A percentile compares a stretch with the other conserved stretches of the same genome.
phyloP scores from a whole-genome alignment of 2,797 vertebrate genomes.

The Tragelaphus oryx region DNA sequence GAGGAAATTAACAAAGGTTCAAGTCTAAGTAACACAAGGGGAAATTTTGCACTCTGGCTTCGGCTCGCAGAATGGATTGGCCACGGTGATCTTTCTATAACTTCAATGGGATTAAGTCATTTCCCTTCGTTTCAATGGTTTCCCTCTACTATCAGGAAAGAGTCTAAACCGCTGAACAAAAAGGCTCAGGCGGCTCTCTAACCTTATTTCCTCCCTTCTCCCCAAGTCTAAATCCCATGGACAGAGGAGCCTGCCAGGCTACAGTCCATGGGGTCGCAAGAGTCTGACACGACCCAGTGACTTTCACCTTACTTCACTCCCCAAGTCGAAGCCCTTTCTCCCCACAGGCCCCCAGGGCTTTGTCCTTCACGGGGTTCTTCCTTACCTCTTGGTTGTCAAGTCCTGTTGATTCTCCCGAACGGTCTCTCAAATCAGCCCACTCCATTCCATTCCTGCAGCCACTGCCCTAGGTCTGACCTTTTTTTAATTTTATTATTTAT shows the following conservation, averaged over 20 bases:
- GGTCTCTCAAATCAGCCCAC: neutral
- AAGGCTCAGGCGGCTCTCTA: neutral
- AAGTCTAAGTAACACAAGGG: neutral
- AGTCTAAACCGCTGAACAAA: neutral
- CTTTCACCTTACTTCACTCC: neutral
- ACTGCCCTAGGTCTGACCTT: neutral
- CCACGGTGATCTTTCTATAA: neutral
- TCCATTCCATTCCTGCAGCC: neutral
- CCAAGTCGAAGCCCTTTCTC: neutral
- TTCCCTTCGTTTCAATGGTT: constrained; percentile 13
- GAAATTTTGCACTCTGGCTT: neutral
- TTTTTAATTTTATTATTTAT: neutral
- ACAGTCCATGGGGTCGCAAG: neutral
- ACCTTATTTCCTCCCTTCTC: neutral
- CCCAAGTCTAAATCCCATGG: neutral
- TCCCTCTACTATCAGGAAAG: neutral
- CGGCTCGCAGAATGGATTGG: neutral
- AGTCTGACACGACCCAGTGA: neutral
- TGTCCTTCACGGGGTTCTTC: neutral
- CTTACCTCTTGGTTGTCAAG: neutral
- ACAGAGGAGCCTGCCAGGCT: neutral
- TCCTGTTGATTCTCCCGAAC: neutral
- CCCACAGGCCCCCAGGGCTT: neutral
- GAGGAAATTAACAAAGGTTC: constrained; percentile 1
- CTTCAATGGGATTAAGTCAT: neutral